Base-by-base conservation (phyloP, 1,140 invertebrate genomes). In the Venustaconcha ellipsiformis region DNA sequence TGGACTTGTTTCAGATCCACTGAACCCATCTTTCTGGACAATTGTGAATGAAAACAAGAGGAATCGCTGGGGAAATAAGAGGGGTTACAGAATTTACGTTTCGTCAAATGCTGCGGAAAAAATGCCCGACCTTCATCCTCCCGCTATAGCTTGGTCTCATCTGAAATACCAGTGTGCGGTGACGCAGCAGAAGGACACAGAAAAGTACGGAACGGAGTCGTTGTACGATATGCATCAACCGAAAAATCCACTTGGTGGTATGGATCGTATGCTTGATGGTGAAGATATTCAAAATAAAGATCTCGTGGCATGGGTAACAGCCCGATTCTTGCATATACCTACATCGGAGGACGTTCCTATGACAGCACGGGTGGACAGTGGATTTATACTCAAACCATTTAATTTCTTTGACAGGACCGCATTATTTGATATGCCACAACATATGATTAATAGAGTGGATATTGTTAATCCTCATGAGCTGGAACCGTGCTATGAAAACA, bases 341-440 rank as follows among this genome's bases (percentile, higher is more conserved):
- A 77, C 78, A 5, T 17, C 74, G 17, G 78, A 80, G 23, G 78
- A 80, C 63, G 17, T 80, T 14, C 78, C 78, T 0, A 80, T 80
- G 78, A 80, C 78, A 15, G 14, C 74, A 17, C 63, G 60, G 2
- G 70, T 70, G 1, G 58, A 56, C 3, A 64, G 68, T n/a, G 74
- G 78, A 17, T 80, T 80, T 37, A 67, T 59, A n/a, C 26, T 80
- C 15, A 80, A 80, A 64, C 78, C 78, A n/a, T 80, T 57, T 23
- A 80, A 80, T 67, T 80, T 77, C 57, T 80, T 80, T 70, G 78
- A 80, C 55, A 65, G 63, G 14, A 76, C 70, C 14, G 63, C 74
- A 17, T 64, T 72, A 6, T 80, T 80, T 76, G 78, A 80, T 60
- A 57, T 80, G 14, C 69, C 69, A 23, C 58, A 30, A 26, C 64